A percentile compares a stretch with the other conserved stretches of the same genome.
Evolutionary conservation across 2,797 vertebrate genomes (phyloP).

Genomic region (Chelidonichthys spinosus): DNA sequence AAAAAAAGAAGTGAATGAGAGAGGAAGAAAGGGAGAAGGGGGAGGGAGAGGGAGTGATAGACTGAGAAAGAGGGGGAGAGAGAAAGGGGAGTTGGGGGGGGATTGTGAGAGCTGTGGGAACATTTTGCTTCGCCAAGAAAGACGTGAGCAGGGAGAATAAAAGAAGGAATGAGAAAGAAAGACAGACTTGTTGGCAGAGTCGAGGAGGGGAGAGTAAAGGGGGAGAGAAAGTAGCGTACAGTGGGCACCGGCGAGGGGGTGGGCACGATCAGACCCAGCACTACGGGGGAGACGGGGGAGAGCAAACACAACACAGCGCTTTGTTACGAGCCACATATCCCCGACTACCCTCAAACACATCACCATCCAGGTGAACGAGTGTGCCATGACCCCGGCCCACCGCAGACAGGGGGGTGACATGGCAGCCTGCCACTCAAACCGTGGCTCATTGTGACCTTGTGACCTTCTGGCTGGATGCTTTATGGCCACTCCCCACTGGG

Average conservation of each 20-base stretch:
- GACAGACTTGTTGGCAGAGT: constrained; percentile 82
- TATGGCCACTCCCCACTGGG: constrained; percentile 11
- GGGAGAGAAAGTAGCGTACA: constrained; percentile 43
- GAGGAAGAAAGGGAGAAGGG: constrained; percentile 19
- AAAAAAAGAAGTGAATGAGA: constrained; percentile 49
- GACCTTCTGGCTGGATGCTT: constrained; percentile 36
- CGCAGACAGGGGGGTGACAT: not conserved
- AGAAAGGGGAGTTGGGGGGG: constrained; percentile 40
- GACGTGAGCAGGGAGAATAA: constrained; percentile 80
- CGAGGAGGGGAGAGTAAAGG: constrained; percentile 53
- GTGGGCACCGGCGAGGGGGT: constrained; percentile 67
- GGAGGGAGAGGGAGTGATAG: constrained; percentile 28
- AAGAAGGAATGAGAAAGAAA: constrained; percentile 78
- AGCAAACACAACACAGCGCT: constrained; percentile 49
- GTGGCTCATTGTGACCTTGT: constrained; percentile 25
- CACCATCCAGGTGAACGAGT: not conserved
- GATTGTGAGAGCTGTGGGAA: constrained; percentile 84
- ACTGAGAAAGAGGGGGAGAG: constrained; percentile 25
- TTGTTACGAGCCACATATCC: constrained; percentile 15
- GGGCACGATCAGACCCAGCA: constrained; percentile 58
- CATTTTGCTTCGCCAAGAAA: constrained; percentile 80
- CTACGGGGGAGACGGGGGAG: constrained; percentile 45
- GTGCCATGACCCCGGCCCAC: constrained; percentile 1
- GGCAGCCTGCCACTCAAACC: constrained; percentile 28
- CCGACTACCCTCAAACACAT: constrained; percentile 27